Base-by-base conservation (phyloP, 2,888 invertebrate species). In the Molorchus minor region DNA sequence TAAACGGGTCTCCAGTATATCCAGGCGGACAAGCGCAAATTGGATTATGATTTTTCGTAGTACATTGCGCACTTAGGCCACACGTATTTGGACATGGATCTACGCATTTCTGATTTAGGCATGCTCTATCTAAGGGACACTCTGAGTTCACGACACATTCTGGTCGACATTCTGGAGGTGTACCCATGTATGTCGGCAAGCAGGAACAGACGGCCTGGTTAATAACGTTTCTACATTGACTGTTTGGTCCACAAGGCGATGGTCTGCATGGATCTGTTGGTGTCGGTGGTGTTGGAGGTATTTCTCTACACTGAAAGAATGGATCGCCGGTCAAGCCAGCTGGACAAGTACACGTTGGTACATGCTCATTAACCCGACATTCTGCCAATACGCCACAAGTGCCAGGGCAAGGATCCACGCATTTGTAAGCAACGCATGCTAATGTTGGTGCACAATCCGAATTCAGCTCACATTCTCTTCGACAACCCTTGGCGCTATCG, bases 1-100 rank as follows among this genome's bases (percentile, higher is more conserved):
- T 87, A 76, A 93, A 93, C 51, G 94, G 93, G 87, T 94, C 92
- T 41, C 95, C 95, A 33, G 90, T 91, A 81, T 88, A 91, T n/a
- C 91, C 90, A 36, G 87, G 83, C 40, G 92, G 90, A 71, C 95
- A 95, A 2, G 91, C 90, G 75, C 95, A 95, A 63, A 93, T 92
- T 2, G 94, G 93, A 73, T 90, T 93, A 78, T 94, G 94, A 77
- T 93, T 93, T 75, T 88, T 89, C 0, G 90, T 90, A 44, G 87
- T 87, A 74, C 95, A 95, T 67, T 91, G 88, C 1, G 94, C 93
- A 70, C 90, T 87, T 47, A 91, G 83, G n/a, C 94, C 94, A 76
- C 94, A 94, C 0, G 92, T 92, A 67, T 92, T 91, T 10, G 90
- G 89, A 73, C 95, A 95, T 33, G 95, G 94, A 82, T 95, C 93